These are phyloP conservation scores for Pitangus sulphuratus DNA, from an alignment of 2,797 vertebrate species.

Conservation along the genomic window DNA sequence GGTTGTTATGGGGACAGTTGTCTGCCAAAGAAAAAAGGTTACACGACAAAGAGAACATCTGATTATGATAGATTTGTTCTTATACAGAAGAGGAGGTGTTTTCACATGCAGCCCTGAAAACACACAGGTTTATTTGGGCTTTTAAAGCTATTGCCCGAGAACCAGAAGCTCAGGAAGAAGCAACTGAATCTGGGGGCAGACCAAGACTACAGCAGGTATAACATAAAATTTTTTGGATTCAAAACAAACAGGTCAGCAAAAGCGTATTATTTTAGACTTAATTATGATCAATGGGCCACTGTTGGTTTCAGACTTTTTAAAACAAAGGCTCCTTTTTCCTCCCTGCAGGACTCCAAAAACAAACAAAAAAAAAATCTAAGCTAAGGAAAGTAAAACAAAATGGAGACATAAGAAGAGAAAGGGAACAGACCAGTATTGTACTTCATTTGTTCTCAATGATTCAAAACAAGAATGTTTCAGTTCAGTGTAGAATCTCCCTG, in stretches of 20 bases:
- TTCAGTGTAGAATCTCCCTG: neutral
- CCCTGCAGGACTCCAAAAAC: conserved; percentile 45
- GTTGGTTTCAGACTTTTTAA: conserved; percentile 46
- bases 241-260: conserved; percentile 48
- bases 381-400: conserved; percentile 52
- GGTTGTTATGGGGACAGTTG: neutral
- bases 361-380: conserved; percentile 44
- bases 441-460: neutral
- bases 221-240: neutral
- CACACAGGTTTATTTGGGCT: neutral
- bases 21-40: neutral
- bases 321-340: conserved; percentile 70
- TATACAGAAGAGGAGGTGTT: neutral
- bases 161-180: neutral
- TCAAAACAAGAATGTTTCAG: conserved; percentile 28
- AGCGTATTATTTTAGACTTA: conserved; percentile 65
- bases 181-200: conserved; percentile 19
- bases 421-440: conserved; percentile 41
- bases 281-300: conserved; percentile 58
- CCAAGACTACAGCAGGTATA: conserved; percentile 3
- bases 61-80: neutral
- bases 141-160: neutral
- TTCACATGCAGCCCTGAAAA: neutral
- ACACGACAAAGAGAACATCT: neutral
- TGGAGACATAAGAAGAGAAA: conserved; percentile 20